These are phyloP conservation scores for Acanthosepion esculentum DNA, from an alignment of 2,888 invertebrate genomes.

Conservation along the genomic window DNA sequence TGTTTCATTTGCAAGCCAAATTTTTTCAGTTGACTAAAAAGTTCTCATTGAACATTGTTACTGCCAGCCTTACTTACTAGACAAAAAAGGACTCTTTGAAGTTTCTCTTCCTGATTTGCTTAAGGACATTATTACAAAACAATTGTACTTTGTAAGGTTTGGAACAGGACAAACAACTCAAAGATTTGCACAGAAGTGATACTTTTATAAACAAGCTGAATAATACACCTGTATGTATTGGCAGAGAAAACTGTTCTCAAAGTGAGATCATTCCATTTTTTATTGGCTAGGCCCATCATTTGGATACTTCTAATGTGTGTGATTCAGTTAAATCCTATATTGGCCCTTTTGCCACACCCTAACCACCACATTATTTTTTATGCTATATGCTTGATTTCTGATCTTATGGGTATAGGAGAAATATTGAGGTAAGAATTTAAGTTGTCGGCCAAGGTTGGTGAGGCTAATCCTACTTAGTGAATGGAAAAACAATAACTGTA, in stretches of 20 bases:
- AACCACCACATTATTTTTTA: no score
- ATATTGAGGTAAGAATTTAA: no score
- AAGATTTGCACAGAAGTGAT: background rate
- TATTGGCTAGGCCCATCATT: no score
- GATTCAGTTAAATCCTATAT: no score
- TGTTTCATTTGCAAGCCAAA: conserved; percentile 2
- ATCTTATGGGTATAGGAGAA: no score
- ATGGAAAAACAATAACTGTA: no score
- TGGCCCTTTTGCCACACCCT: no score
- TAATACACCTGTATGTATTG: background rate
- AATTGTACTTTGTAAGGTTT: background rate
- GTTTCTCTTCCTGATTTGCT: background rate
- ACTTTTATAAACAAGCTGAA: background rate
- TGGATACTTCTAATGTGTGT: no score
- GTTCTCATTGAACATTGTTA: background rate
- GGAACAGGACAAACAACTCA: background rate
- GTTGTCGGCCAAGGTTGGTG: no score
- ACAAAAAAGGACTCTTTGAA: conserved; percentile 33
- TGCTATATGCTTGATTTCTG: no score
- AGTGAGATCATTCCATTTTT: no score
- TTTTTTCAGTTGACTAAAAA: background rate
- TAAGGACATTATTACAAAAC: background rate
- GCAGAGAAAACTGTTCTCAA: background rate
- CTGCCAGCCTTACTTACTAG: background rate
- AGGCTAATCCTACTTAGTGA: no score